These are phyloP conservation scores for Lagorchestes hirsutus DNA, from an alignment of 2,797 vertebrate species.

Conservation along the genomic window DNA sequence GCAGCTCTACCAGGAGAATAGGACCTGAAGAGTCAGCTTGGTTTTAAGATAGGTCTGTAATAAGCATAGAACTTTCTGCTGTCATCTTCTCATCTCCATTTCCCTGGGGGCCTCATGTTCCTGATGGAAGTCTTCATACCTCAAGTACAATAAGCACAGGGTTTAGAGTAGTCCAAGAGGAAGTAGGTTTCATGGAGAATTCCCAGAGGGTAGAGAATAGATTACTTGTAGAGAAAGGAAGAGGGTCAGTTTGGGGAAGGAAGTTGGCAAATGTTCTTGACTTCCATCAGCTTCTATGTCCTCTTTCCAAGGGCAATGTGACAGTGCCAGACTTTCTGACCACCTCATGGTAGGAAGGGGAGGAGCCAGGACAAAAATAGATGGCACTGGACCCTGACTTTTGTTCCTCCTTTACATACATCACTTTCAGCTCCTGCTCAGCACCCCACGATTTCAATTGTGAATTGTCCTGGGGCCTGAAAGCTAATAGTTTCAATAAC, in stretches of 20 bases:
- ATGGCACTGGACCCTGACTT: too few relatives aligned
- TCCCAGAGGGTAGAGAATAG: neutral
- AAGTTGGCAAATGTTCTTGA: neutral
- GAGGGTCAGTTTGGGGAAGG: neutral
- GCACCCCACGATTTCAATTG: neutral
- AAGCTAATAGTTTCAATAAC: neutral
- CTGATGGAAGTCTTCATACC: neutral
- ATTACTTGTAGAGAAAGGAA: neutral
- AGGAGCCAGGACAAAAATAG: neutral
- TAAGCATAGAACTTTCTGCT: neutral
- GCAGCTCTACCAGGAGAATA: neutral
- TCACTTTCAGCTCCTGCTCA: neutral
- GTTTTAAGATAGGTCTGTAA: neutral
- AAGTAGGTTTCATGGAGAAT: slow-evolving; percentile 5
- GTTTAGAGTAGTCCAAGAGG: neutral
- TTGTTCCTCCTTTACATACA: neutral
- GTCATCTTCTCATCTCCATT: neutral
- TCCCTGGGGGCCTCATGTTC: neutral
- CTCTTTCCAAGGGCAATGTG: neutral
- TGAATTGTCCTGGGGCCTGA: neutral
- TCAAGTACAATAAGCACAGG: neutral
- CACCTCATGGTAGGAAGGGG: neutral
- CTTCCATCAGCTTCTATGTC: neutral
- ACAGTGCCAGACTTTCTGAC: neutral
- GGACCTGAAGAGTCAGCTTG: neutral